Evolutionary conservation across 2,113 vertebrate species (phyloP), one percentile per base, ranked within the genome.

Genomic region (Eulacestoma nigropectus): DNA sequence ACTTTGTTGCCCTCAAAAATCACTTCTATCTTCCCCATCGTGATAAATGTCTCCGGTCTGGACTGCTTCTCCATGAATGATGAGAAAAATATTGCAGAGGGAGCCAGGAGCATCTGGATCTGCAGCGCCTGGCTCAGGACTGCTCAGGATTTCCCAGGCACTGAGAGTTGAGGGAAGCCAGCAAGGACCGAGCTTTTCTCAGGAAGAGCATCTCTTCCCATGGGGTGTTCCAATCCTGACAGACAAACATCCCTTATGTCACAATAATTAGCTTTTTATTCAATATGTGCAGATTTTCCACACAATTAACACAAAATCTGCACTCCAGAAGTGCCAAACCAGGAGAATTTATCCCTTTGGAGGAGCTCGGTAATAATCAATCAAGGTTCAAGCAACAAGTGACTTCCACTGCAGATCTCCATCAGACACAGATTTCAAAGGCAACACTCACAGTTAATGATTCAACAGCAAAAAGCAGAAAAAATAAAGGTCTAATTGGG

Each of bases 1-100:
- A 97, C 94, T 97, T 78, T 33, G 72, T 33, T 64, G 91, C 91
- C 90, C 93, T 95, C 81, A 64, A 84, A 92, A 95, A 96, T 90
- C 75, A 82, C 39, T 92, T 44, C 64, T 68, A 19, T 73, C 73
- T 90, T 70, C 56, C 30, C 50, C 65, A 20, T 37, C 6, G 4
- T 75, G 87, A 96, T 77, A 68, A 87, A 92, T 68, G 86, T 76
- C 86, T 79, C 69, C 10, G 6, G 33, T 68, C 86, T 39, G 44
- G 21, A 41, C 86, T 70, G 50, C 44, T 90, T 21, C 75, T 41
- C 41, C 10, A 8, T 35, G 64, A 90, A 70, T 81, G 21, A 95
- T 47, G 89, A 88, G 88, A 6, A 44, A 62, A 84, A 59, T 17
- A 23, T 42, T 86, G 81, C 88, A 53, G 64, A 55, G 72, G 39